Percentiles rank a stretch among this genome's conserved stretches.
Conservation (phyloP, 1,140 invertebrate species). For the Psilanteris sp. region DNA sequence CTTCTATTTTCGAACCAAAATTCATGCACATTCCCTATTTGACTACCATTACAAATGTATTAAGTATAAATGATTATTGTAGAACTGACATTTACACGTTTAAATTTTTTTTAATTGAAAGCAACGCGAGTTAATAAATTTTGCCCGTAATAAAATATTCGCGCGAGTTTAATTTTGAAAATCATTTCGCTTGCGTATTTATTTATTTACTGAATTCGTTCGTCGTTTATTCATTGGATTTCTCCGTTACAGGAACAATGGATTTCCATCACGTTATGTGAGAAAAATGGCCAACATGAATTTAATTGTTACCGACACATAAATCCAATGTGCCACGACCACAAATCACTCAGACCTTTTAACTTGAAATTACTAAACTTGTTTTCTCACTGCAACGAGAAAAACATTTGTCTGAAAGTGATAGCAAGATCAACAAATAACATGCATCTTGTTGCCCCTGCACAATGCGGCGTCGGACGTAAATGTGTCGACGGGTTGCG, state of each 20-base stretch:
- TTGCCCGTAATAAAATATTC: too few species aligned
- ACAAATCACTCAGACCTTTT: slow-evolving; percentile 46
- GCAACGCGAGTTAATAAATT: too few species aligned
- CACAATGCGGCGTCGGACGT: slow-evolving; percentile 35
- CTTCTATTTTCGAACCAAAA: too few species aligned
- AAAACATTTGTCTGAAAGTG: slow-evolving; percentile 53
- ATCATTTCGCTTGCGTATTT: too few species aligned
- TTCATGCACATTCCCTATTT: too few species aligned
- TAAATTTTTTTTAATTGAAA: too few species aligned
- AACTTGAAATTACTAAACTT: slow-evolving; percentile 42
- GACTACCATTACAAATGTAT: too few species aligned
- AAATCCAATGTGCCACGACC: slow-evolving; percentile 12
- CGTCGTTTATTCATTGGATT: too few species aligned
- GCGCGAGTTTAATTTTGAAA: too few species aligned
- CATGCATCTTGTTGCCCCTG: slow-evolving; percentile 34
- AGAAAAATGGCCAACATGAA: slow-evolving; percentile 13
- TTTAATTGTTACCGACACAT: slow-evolving; percentile 29
- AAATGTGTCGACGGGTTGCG: slow-evolving; percentile 55
- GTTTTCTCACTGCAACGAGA: slow-evolving; percentile 48
- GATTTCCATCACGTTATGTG: background rate
- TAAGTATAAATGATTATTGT: too few species aligned
- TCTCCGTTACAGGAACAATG: slow-evolving; percentile 1
- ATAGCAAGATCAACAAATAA: slow-evolving; percentile 38
- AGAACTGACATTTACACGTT: too few species aligned
- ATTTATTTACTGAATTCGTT: too few species aligned